Evolutionary conservation across 2,113 vertebrate genomes (phyloP).

Genomic region (Dicerorhinus sumatrensis): DNA sequence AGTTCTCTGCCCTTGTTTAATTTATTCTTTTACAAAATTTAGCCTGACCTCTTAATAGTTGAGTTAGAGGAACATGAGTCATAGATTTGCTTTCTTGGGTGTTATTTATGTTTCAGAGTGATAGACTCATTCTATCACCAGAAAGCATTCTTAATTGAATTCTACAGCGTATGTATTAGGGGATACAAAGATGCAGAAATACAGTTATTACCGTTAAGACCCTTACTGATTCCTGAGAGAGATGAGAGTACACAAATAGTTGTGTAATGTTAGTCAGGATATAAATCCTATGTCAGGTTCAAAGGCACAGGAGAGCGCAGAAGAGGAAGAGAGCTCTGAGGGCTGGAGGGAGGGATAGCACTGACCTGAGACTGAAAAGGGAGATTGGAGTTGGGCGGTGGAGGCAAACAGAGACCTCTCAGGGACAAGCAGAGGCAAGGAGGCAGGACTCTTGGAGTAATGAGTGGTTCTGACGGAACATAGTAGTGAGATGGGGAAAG

Average conservation of each 20-base stretch:
- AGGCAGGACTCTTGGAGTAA: background rate
- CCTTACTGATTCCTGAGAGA: background rate
- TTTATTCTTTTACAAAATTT: conserved; percentile 44
- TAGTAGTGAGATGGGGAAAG: background rate
- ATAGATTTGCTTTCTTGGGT: background rate
- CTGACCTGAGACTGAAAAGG: background rate
- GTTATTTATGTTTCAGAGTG: conserved; percentile 4
- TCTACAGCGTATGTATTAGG: background rate
- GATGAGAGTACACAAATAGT: background rate
- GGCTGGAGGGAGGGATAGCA: background rate
- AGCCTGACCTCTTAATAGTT: conserved; percentile 1
- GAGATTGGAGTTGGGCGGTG: background rate
- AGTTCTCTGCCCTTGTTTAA: conserved; percentile 14
- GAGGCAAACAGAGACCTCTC: background rate
- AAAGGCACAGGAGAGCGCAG: background rate
- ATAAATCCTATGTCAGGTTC: background rate
- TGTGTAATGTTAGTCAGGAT: background rate
- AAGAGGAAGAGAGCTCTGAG: background rate
- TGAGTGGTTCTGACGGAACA: background rate
- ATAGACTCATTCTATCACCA: background rate
- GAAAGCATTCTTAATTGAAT: conserved; percentile 7
- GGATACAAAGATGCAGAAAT: background rate
- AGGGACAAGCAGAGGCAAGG: background rate
- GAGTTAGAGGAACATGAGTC: background rate
- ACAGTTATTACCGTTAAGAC: background rate